Evolutionary conservation across 2,888 invertebrate species (phyloP), one percentile per base, ranked within the genome.

Genomic region (Torymus auratus): DNA sequence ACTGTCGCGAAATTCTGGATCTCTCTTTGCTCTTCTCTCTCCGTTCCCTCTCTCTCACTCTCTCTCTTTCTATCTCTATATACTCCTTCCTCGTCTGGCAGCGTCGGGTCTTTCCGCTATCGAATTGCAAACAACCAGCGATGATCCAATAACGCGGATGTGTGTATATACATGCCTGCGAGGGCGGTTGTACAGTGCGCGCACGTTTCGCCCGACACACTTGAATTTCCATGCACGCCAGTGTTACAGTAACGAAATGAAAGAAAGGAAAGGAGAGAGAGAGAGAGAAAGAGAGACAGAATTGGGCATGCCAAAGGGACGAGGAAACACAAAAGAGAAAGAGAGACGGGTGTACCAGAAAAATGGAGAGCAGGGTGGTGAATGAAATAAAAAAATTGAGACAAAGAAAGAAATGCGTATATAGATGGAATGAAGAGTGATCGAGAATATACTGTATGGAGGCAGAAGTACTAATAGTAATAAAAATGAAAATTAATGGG

Each of bases 81-180:
- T 13, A 13, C 3, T 72, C 11, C 2, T 56, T 56, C 15, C 55
- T 13, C 58, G 11, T 75, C 53, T 69, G 62, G 62, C 23, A 41
- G 41, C 10, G 15, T n/a, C 58, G 10, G 41, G 28, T 17, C 78
- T 77, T 83, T 61, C 58, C 74, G 17, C 20, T 79, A 82, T 83
- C 74, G 82, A 83, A 81, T 83, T 78, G 80, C 80, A 82, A 84
- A 83, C 79, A 83, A 67, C 60, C 73, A 80, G 75, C 73, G 81
- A 83, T 82, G 83, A 84, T 85, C 79, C 82, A 83, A 83, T 84
- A 84, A 83, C 79, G 78, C 67, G 71, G 64, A 82, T 71, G 71
- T 80, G 78, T 81, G 75, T 75, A 71, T 74, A 76, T 15, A 14
- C n/a, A 28, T 15, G 23, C 20, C 7, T 10, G 60, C 56, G 28